A percentile compares a stretch with the other conserved stretches of the same genome.
Conservation (phyloP, 2,888 invertebrate genomes). For the Melangyna quadrimaculata region DNA sequence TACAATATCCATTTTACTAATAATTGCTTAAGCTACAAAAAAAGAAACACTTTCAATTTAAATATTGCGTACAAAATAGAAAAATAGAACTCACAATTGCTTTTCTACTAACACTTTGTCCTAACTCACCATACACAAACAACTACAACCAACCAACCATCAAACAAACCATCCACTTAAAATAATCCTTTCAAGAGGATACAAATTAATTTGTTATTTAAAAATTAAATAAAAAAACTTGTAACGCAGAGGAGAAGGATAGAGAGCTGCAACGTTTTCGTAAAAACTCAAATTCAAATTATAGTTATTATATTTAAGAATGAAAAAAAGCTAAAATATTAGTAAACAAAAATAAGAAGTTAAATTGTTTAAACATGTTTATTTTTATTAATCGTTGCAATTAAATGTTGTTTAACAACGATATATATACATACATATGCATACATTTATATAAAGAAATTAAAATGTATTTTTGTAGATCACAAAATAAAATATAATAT, state of each 20-base stretch:
- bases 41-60: slow-evolving; percentile 18
- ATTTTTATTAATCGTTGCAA: slow-evolving; percentile 51
- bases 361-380: slow-evolving; percentile 35
- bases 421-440: background rate
- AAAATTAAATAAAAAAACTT: slow-evolving; percentile 32
- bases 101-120: slow-evolving; percentile 67
- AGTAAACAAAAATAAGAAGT: background rate
- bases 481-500: slow-evolving; percentile 63
- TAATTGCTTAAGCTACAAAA: background rate
- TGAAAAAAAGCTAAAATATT: slow-evolving; percentile 47
- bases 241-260: slow-evolving; percentile 79
- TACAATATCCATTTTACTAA: background rate
- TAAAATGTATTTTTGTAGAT: slow-evolving; percentile 66
- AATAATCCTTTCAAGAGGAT: slow-evolving; percentile 15
- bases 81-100: slow-evolving; percentile 73
- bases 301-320: slow-evolving; percentile 46
- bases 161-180: slow-evolving; percentile 33
- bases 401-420: slow-evolving; percentile 67
- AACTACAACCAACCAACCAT: slow-evolving; percentile 36
- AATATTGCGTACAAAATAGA: slow-evolving; percentile 72
- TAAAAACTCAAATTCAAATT: slow-evolving; percentile 39
- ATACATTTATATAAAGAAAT: slow-evolving; percentile 42
- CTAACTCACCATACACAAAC: slow-evolving; percentile 17
- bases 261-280: slow-evolving; percentile 75
- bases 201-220: slow-evolving; percentile 18